Conservation (phyloP, 2,113 vertebrate genomes). For the Galemys pyrenaicus region DNA sequence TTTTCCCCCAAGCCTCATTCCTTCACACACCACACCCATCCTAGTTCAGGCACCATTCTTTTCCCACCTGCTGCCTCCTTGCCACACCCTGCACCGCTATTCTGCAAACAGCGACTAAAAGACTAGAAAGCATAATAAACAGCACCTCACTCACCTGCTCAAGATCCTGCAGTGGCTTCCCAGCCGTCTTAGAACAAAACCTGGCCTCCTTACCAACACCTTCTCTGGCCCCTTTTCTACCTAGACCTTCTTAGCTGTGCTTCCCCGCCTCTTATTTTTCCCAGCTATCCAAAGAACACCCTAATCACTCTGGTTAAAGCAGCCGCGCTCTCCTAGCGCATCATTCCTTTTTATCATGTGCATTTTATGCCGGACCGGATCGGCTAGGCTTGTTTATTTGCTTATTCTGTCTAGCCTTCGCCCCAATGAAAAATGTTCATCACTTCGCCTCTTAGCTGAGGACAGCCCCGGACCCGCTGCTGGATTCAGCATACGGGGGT, state of each 20-base stretch:
- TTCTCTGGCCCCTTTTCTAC: not conserved
- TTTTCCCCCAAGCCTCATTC: not conserved
- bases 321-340: not conserved
- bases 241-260: not conserved
- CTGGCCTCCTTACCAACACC: not conserved
- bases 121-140: not conserved
- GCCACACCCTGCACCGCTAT: not conserved
- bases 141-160: not conserved
- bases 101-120: not conserved
- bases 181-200: not conserved
- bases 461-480: not conserved
- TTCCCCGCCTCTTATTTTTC: not conserved
- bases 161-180: not conserved
- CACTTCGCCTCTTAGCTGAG: not conserved
- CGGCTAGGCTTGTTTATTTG: not conserved
- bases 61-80: not conserved
- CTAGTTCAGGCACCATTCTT: not conserved
- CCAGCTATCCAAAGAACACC: not conserved
- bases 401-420: not conserved
- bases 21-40: not conserved
- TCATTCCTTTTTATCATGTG: not conserved
- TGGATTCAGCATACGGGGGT: not conserved
- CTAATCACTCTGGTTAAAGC: not conserved
- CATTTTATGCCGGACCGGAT: not conserved
- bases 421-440: not conserved